These are phyloP conservation scores for Ips nitidus DNA, from an alignment of 1,140 invertebrate genomes.

Conservation along the genomic window DNA sequence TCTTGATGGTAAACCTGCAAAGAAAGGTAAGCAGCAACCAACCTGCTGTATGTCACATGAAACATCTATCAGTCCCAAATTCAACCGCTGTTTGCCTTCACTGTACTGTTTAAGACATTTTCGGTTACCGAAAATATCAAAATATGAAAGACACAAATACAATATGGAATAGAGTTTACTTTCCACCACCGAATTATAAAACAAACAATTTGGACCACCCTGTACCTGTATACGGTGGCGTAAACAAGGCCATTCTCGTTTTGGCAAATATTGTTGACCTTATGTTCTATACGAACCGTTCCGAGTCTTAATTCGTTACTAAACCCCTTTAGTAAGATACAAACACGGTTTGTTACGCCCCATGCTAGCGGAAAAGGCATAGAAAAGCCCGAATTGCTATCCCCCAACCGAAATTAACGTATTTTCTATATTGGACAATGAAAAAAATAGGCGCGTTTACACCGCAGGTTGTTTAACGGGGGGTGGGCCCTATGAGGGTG, in stretches of 20 bases:
- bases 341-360: slow-evolving; percentile 3
- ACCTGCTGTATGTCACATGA: background rate
- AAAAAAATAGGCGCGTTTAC: slow-evolving; percentile 6
- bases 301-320: background rate
- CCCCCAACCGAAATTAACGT: background rate
- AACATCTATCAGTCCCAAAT: background rate
- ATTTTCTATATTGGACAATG: slow-evolving; percentile 2
- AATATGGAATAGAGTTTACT: background rate
- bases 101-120: background rate
- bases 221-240: background rate
- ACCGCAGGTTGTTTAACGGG: background rate
- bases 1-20: no score
- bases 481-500: background rate
- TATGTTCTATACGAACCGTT: background rate
- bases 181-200: no score
- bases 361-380: background rate
- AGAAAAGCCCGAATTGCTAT: background rate
- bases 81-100: background rate
- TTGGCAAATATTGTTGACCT: background rate
- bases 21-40: no score
- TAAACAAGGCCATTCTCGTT: background rate
- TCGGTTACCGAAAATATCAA: background rate
- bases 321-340: slow-evolving; percentile 1
- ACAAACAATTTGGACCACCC: no score
- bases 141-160: background rate